A percentile compares a stretch with the other conserved stretches of the same genome.
Conservation (phyloP, 1,140 invertebrate species). For the Kradibia gibbosae region DNA sequence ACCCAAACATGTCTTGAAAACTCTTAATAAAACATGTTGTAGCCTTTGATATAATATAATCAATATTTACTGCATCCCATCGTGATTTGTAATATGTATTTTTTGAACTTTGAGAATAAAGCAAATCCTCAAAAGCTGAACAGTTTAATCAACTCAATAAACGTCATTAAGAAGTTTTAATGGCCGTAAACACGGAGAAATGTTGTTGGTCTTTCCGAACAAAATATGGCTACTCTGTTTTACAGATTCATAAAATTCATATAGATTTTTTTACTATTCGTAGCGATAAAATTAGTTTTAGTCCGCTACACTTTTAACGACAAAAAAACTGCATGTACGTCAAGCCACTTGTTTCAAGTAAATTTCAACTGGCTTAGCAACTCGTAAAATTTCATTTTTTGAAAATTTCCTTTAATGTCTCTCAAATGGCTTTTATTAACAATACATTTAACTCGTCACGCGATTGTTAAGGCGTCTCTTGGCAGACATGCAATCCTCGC, state of each 20-base stretch:
- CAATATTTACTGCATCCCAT: background rate
- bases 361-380: background rate
- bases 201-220: background rate
- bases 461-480: background rate
- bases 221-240: background rate
- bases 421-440: background rate
- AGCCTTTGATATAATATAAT: background rate
- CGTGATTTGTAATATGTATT: background rate
- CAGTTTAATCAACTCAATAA: background rate
- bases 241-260: background rate
- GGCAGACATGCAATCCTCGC: too few species aligned
- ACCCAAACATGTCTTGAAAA: background rate
- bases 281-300: background rate
- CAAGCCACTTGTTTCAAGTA: background rate
- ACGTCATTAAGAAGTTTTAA: background rate
- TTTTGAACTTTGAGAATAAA: background rate
- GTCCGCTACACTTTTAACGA: background rate
- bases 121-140: background rate
- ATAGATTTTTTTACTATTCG: background rate
- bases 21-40: background rate
- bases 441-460: background rate
- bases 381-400: background rate
- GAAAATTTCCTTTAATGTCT: background rate
- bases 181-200: background rate
- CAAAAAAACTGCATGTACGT: background rate